Evolutionary conservation across 2,113 vertebrate species (phyloP), one percentile per base, ranked within the genome.

Genomic region (Corythornis madagascariensis): DNA sequence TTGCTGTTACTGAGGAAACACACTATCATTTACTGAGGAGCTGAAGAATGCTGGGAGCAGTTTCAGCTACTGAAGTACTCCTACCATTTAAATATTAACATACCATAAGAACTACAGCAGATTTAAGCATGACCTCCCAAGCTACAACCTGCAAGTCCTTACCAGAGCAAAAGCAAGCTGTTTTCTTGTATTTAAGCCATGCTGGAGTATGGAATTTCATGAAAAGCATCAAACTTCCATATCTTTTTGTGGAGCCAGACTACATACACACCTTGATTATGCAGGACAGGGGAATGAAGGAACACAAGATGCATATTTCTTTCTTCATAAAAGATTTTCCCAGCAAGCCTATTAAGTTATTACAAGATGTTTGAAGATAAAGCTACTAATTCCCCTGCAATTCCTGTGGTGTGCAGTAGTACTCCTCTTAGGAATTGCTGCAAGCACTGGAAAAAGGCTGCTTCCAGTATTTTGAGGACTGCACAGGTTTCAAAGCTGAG

Each of bases 1-100:
- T 91, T 78, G 87, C 94, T 71, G 87, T 92, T 96, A 91, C 95
- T 92, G 87, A 83, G 89, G 94, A 84, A 96, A 94, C 91, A 90
- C 60, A 24, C 78, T 26, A 24, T 53, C 89, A 61, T 93, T 86
- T 91, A 88, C 91, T 22, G 26, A 91, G 90, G 67, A 50, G 81
- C 76, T 56, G 6, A 89, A 75, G 89, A 95, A 89, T 81, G 84
- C 60, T 61, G 85, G 60, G 75, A 93, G 82, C 38, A 86, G 48
- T 60, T 67, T 60, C 72, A 74, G 86, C 82, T 86, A 74, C 79
- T 71, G 64, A 94, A 93, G 48, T 71, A 85, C 69, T 88, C 50
- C 84, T 29, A 31, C 64, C 77, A 69, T 69, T 92, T 96, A 90
- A 95, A 92, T 42, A 93, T 93, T 93, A 96, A 89, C 78, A 74